Evolutionary conservation across 1,140 invertebrate species (phyloP).

Genomic region (Tetramorium simillimum): DNA sequence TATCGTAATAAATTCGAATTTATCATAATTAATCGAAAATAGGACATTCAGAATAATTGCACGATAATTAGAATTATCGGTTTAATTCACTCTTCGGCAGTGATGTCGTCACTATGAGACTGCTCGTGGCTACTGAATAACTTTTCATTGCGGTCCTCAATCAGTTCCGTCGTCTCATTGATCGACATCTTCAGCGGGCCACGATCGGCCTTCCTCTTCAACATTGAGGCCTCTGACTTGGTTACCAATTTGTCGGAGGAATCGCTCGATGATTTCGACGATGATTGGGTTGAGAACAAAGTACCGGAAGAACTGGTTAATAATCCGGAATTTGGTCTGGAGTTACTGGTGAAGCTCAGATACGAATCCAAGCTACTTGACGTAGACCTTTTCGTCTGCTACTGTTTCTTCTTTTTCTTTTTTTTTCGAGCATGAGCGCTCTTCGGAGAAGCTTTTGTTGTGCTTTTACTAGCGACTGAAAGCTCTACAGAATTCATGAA

Average conservation of each 20-base stretch:
- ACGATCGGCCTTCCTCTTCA: slow-evolving; percentile 81
- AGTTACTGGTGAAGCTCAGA: no score
- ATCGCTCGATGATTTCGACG: slow-evolving; percentile 48
- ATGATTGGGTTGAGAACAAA: no score
- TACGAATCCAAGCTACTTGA: no score
- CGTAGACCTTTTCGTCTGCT: no score
- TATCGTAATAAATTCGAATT: background rate
- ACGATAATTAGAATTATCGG: background rate
- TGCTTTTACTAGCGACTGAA: slow-evolving; percentile 65
- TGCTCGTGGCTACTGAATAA: slow-evolving; percentile 42
- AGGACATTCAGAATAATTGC: background rate
- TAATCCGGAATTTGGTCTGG: no score
- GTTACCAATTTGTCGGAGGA: slow-evolving; percentile 72
- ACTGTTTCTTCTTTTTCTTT: no score
- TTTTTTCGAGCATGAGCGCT: slow-evolving; percentile 41
- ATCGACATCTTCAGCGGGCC: slow-evolving; percentile 84
- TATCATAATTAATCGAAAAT: background rate
- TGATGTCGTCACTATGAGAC: slow-evolving; percentile 25
- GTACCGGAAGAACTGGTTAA: no score
- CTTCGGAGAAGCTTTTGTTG: slow-evolving; percentile 39
- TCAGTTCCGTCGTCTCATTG: slow-evolving; percentile 86
- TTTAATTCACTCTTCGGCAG: background rate
- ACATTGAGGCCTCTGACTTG: slow-evolving; percentile 66
- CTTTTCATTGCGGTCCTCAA: slow-evolving; percentile 83
- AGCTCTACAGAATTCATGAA: slow-evolving; percentile 74